Evolutionary conservation across 2,888 invertebrate species (phyloP), one percentile per base, ranked within the genome.

Genomic region (Rambutsinella grinnellia): DNA sequence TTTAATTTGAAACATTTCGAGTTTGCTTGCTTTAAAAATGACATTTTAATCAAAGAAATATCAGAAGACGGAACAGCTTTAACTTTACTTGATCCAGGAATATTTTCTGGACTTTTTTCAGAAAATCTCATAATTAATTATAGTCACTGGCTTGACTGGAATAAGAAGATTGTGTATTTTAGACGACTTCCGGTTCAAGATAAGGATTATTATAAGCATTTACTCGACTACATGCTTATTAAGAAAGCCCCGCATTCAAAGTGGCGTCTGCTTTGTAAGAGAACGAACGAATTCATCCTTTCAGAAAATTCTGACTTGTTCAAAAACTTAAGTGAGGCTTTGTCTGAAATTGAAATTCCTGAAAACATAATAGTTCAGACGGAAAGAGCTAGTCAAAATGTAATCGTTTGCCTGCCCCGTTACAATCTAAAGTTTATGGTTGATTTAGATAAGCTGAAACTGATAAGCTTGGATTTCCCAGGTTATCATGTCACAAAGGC

Each of bases 81-180:
- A 28, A 61, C 61, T 13, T 23, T 74, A 2, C n/a, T 67, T 6
- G 24, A 47, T 15, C 61, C 61, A 0, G 62, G 49, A 2, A 61
- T 28, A 44, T 61, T 74, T 10, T 17, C 56, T 15, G 49, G 54
- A 13, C n/a, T 54, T 21, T n/a, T 74, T 10, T 46, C 28, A 3
- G 49, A 74, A 17, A 28, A 67, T 2, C 17, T 58, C 3, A 44
- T 70, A 0, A 36, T 57, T n/a, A 21, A 63, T 1, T 78, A 70
- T 19, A 47, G 57, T 2, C 78, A 75, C 21, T 78, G 78, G 78
- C 19, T 65, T n/a, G 61, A 68, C 46, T 8, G 26, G 8, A 17
- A 46, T 8, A 27, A 23, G 17, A 54, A 36, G 10, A 6, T 27
- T 0, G 67, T 74, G 1, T 47, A 67, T 21, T 67, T 74, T 23